Base-by-base conservation (phyloP, 2,113 vertebrate species). In the Polypterus bichir region DNA sequence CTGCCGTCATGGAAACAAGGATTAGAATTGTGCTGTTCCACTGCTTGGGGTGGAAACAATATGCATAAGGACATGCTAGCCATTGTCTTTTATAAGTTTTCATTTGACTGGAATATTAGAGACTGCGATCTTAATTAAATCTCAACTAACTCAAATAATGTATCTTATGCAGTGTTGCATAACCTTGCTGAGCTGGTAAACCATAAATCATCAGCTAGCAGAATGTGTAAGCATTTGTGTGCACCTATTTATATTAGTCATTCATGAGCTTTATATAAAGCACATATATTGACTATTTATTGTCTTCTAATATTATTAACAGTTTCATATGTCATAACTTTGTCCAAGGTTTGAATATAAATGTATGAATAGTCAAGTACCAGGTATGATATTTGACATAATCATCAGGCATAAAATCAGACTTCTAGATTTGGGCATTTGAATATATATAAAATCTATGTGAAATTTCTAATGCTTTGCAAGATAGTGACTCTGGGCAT, bases 41-140 rank as follows among this genome's bases (percentile, higher is more conserved):
- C 81, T 81, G 84, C 75, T 70, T 76, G 83, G 83, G 90, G 86
- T 89, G 86, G 85, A 88, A 90, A 87, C 89, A 87, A 88, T 92
- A 84, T 82, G 79, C 78, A 76, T 74, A 74, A 81, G 84, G 83
- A 85, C 83, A 83, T 87, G 84, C 88, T 82, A 71, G 84, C 82
- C 84, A 87, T 92, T 94, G 91, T 97, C 87, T 92, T 86, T 76
- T 76, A 76, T 83, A 83, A 86, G 85, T 87, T 91, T 91, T 89
- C 81, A 86, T 93, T 88, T 90, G 86, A 90, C 87, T 81, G 79
- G 89, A 89, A 89, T 92, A 94, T 92, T 89, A 84, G 78, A 83
- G 84, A 77, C 89, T 89, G 86, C 86, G 87, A 95, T 93, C 91
- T 91, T 92, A 97, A 95, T 97, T 94, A 97, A 94, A 96, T 93